A percentile compares a stretch with the other conserved stretches of the same genome.
Evolutionary conservation across 2,888 invertebrate species (phyloP).

Genomic region (Eupsilia transversa): DNA sequence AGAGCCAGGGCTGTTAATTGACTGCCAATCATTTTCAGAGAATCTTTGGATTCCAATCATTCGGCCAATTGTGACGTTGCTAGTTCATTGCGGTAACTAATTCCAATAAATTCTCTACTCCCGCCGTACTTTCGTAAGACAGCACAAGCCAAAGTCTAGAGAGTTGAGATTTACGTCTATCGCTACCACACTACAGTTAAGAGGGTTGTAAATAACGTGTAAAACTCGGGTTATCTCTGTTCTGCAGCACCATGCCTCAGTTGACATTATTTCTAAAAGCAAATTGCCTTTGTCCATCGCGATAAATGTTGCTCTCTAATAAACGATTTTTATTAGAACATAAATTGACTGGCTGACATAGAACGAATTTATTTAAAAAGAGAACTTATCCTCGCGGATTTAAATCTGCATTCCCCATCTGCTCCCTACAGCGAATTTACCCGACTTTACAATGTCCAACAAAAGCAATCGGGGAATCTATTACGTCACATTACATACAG

Average conservation of each 20-base stretch:
- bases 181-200: constrained; percentile 27
- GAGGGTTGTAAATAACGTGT: constrained; percentile 50
- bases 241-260: constrained; percentile 14
- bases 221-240: constrained; percentile 43
- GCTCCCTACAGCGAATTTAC: constrained; percentile 28
- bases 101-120: constrained; percentile 26
- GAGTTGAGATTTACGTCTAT: constrained; percentile 26
- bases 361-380: constrained; percentile 40
- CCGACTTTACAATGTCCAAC: constrained; percentile 35
- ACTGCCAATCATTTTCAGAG: constrained; percentile 53
- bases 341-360: neutral
- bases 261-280: constrained; percentile 29
- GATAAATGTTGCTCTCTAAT: constrained; percentile 4
- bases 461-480: constrained; percentile 42
- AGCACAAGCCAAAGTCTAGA: constrained; percentile 24
- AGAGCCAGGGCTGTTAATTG: constrained; percentile 32
- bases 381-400: constrained; percentile 26
- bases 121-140: constrained; percentile 1
- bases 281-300: constrained; percentile 6
- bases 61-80: constrained; percentile 17
- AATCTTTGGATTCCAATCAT: constrained; percentile 39
- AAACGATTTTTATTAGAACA: neutral
- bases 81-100: neutral
- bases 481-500: constrained; percentile 41
- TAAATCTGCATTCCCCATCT: constrained; percentile 30